phyloP scores from a whole-genome alignment of 2,888 invertebrate genomes.

The Colostygia pectinataria region DNA sequence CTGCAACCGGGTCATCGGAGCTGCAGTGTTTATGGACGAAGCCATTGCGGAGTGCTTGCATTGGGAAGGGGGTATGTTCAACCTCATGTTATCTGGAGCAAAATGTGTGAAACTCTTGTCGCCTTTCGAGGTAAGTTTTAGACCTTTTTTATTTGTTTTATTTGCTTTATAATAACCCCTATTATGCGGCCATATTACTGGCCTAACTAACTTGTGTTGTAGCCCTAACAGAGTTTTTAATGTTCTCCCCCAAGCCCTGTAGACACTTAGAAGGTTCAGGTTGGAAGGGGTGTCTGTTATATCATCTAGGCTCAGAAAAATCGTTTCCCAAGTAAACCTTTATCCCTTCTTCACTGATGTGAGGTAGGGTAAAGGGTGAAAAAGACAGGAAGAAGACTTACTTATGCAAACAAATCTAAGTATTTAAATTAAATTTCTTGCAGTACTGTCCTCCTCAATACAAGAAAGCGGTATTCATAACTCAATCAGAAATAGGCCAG shows the following conservation, averaged over 20 bases:
- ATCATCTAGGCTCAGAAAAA: too few relatives aligned
- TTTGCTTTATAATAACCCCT: neutral
- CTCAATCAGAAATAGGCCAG: constrained; percentile 79
- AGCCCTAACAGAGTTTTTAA: too few relatives aligned
- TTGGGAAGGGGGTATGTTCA: constrained; percentile 86
- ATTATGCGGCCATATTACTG: too few relatives aligned
- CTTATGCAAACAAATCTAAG: too few relatives aligned
- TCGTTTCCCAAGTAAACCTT: too few relatives aligned
- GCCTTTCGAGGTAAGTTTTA: constrained; percentile 82
- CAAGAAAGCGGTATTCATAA: constrained; percentile 81
- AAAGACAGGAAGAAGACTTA: too few relatives aligned
- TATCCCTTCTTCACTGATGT: too few relatives aligned
- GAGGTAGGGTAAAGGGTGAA: too few relatives aligned
- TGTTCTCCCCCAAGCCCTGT: too few relatives aligned
- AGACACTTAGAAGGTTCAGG: too few relatives aligned
- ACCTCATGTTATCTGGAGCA: constrained; percentile 84
- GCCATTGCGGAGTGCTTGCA: constrained; percentile 85
- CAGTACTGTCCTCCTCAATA: constrained; percentile 63
- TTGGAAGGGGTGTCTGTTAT: too few relatives aligned
- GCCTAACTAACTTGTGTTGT: too few relatives aligned
- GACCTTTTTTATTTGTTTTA: neutral
- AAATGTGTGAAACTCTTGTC: constrained; percentile 85
- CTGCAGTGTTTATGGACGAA: constrained; percentile 86
- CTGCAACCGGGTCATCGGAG: constrained; percentile 82
- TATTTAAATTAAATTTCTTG: constrained; percentile 22